Base-by-base conservation (phyloP, 2,888 invertebrate genomes). In the Belgica antarctica region DNA sequence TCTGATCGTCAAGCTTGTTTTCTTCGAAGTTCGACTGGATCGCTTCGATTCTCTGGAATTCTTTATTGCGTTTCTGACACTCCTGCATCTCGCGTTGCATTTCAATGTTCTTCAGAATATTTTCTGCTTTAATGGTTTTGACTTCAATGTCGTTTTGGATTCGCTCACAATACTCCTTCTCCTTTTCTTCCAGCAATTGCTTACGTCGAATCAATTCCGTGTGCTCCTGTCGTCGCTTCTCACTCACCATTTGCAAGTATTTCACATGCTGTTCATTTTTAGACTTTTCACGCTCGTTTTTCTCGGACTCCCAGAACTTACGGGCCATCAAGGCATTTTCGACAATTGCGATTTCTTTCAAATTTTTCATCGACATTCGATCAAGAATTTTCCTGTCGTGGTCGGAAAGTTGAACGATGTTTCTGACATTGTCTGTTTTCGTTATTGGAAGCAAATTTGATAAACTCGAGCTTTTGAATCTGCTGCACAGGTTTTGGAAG, bases 231-330 rank as follows among this genome's bases (percentile, higher is more conserved):
- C 78, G 76, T 72, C 78, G 79, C 71, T 79, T 80, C 46, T 79
- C 76, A 7, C 75, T 75, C 19, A 80, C 75, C 0, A 77, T 76
- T 27, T 76, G 77, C 69, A 77, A 76, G 70, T 78, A 79, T 68
- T 78, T 77, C 71, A 77, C 78, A 74, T 77, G 75, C 72, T 80
- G 79, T 68, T 79, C 77, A 72, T 76, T 78, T 62, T 78, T 78
- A 1, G 78, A 72, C n/a, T 78, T 73, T 71, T 80, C 76, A 1
- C 79, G 75, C 72, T 78, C 78, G 71, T 77, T 75, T 19, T 78
- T 78, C 71, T 80, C 81, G 69, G 79, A 78, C 72, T 80, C 80
- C 79, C 80, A 79, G 71, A 77, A 78, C 71, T 79, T 79, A 7
- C 78, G 75, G 1, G 79, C 80, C 65, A 79, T 72, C 78, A 78